Evolutionary conservation across 2,113 vertebrate genomes (phyloP).

Genomic region (Dasyurus viverrinus): DNA sequence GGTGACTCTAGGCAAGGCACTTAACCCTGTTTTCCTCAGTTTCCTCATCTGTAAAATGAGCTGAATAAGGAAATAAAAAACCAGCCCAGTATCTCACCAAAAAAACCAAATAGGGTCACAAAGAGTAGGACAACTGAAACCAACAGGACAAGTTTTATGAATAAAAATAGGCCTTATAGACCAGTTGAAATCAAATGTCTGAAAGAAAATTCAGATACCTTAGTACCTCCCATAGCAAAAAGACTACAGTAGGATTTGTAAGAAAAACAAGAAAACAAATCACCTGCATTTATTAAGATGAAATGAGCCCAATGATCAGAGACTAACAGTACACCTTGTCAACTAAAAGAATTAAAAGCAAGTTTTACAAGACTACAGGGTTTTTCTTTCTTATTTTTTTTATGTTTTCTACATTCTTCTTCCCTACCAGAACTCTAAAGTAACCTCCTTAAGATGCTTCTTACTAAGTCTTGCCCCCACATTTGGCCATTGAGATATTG

Average conservation of each 20-base stretch:
- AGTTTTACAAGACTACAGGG: not conserved
- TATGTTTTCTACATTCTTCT: not conserved
- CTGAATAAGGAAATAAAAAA: not conserved
- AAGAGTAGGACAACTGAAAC: not conserved
- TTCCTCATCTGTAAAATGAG: not conserved
- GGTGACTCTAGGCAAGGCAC: not conserved
- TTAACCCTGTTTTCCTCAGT: not conserved
- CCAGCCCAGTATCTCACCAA: not conserved
- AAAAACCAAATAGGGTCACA: not conserved
- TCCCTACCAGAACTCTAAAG: not conserved
- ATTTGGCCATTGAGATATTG: not conserved
- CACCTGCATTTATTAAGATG: not conserved
- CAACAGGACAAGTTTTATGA: not conserved
- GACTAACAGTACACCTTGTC: not conserved
- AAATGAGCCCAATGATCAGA: constrained; percentile 17
- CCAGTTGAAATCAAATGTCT: constrained; percentile 37
- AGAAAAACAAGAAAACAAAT: constrained; percentile 31
- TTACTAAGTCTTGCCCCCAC: not conserved
- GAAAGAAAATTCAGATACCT: constrained; percentile 16
- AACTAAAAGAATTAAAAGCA: constrained; percentile 19
- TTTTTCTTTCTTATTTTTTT: not conserved
- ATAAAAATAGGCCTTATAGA: constrained; percentile 46
- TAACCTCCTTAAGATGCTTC: constrained; percentile 23
- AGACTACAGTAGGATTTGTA: constrained; percentile 21
- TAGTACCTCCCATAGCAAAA: not conserved